These are phyloP conservation scores for Anabacerthia variegaticeps DNA, from an alignment of 2,797 vertebrate species.

Conservation along the genomic window DNA sequence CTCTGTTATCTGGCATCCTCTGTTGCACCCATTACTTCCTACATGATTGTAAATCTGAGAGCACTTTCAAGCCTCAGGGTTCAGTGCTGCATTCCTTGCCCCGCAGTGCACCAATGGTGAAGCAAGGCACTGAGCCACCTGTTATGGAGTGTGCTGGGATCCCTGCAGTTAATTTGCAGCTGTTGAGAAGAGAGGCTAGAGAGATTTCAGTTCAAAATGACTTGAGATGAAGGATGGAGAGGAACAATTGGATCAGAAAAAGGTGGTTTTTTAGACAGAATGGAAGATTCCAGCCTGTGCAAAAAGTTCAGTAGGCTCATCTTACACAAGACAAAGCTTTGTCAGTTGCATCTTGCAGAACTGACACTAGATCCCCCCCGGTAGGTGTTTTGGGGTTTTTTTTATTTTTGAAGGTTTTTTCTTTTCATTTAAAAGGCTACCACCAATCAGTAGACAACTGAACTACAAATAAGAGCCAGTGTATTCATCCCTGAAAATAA, in stretches of 20 bases:
- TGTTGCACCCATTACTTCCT: slow-evolving; percentile 2
- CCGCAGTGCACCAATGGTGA: fast-evolving
- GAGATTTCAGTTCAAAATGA: not conserved
- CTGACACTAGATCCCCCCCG: not conserved
- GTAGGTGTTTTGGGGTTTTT: not conserved
- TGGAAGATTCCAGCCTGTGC: not conserved
- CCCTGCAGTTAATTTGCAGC: slow-evolving; percentile 15
- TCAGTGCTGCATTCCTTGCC: not conserved
- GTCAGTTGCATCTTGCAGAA: not conserved
- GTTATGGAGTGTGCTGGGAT: not conserved
- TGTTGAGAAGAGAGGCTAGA: not conserved
- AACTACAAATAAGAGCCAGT: not conserved
- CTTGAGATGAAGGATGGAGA: not conserved
- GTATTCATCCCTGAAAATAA: not conserved
- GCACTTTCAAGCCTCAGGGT: not conserved
- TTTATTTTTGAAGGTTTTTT: not conserved
- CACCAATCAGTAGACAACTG: not conserved
- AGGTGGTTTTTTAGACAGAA: not conserved
- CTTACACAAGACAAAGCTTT: not conserved
- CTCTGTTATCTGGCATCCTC: not conserved
- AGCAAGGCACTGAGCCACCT: not conserved
- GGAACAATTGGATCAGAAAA: not conserved
- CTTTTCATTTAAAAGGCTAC: not conserved
- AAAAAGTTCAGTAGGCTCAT: not conserved
- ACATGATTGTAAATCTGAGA: not conserved